These are phyloP conservation scores for Anolis apletophallus DNA, from an alignment of 2,797 vertebrate genomes.

Conservation along the genomic window DNA sequence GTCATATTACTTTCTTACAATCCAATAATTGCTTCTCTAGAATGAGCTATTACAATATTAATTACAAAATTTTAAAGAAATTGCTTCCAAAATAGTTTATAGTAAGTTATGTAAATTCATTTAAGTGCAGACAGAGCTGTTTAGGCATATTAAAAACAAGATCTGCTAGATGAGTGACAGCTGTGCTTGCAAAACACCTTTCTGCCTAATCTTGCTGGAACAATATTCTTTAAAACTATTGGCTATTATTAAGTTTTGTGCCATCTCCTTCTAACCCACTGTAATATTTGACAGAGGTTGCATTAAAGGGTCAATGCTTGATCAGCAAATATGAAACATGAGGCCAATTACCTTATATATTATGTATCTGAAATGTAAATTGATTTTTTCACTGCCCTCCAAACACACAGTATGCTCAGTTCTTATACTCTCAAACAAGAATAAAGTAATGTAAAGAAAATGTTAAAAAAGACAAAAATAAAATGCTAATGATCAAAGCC, in stretches of 20 bases:
- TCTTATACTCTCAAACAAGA: neutral
- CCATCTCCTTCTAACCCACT: neutral
- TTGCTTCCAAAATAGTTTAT: neutral
- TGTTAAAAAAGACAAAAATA: neutral
- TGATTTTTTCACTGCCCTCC: slow-evolving; percentile 1
- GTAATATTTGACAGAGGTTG: neutral
- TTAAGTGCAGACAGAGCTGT: slow-evolving; percentile 1
- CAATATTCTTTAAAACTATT: neutral
- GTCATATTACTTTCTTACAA: neutral
- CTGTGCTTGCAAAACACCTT: neutral
- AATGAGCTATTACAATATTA: neutral
- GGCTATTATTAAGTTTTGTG: slow-evolving; percentile 1
- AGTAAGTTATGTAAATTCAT: neutral
- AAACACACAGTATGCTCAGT: neutral
- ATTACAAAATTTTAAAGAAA: neutral
- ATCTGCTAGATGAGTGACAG: neutral
- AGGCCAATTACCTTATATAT: slow-evolving; percentile 8
- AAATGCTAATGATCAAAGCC: neutral
- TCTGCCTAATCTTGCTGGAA: neutral
- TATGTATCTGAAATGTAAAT: slow-evolving; percentile 8
- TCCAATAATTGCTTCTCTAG: neutral
- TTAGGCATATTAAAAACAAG: neutral
- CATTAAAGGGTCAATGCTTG: neutral
- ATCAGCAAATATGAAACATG: slow-evolving; percentile 19
- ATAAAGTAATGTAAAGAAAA: neutral